Percentiles rank a stretch among this genome's conserved stretches.
Evolutionary conservation across 2,797 vertebrate species (phyloP).

Genomic region (Takifugu ocellatus): DNA sequence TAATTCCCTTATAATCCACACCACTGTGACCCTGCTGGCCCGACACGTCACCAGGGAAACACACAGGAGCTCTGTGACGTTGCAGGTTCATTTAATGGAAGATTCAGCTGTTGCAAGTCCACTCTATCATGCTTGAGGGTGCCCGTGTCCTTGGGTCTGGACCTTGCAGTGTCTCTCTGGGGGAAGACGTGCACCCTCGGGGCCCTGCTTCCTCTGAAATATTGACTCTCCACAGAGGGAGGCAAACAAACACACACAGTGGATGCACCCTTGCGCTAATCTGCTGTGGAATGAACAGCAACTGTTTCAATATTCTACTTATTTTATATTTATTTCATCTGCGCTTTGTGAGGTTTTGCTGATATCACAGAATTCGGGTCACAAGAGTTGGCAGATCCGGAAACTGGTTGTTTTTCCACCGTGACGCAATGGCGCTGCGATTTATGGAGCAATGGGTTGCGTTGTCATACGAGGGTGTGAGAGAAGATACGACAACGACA

Average conservation of each 20-base stretch:
- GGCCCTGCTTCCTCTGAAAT: conserved; percentile 64
- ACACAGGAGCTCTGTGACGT: conserved; percentile 10
- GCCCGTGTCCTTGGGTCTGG: conserved; percentile 19
- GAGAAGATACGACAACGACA: no score
- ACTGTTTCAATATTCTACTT: conserved; percentile 19
- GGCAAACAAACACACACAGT: conserved; percentile 15
- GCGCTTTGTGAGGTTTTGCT: conserved; percentile 7
- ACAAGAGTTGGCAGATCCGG: neutral
- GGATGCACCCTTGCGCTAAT: conserved; percentile 18
- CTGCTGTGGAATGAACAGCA: conserved; percentile 29
- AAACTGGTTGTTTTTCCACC: neutral
- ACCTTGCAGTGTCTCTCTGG: conserved; percentile 42
- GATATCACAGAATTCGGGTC: neutral
- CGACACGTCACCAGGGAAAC: neutral
- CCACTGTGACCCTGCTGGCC: neutral
- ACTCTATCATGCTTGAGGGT: neutral
- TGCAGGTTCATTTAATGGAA: conserved; percentile 1
- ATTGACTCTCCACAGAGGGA: conserved; percentile 63
- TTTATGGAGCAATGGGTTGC: neutral
- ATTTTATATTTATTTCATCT: neutral
- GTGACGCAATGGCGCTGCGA: neutral
- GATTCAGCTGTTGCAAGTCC: conserved; percentile 11
- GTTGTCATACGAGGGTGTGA: no score
- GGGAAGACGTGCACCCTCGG: conserved; percentile 45
- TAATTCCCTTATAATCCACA: no score